Conservation (phyloP, 2,113 vertebrate species). For the Felis chaus region DNA sequence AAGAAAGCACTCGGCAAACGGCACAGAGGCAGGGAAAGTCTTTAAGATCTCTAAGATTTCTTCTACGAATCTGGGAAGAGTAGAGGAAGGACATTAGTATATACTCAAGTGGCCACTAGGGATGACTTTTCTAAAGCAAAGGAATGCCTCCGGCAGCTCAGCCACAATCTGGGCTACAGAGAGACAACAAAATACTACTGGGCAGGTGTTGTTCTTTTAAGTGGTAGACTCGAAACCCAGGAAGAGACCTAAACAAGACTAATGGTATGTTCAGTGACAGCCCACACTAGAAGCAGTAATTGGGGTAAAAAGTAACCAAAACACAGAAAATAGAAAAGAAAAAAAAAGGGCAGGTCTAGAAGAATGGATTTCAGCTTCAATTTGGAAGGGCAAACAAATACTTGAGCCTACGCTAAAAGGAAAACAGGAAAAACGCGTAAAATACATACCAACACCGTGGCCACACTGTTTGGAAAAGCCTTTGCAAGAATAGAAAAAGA, state of each 20-base stretch:
- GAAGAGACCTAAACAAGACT: neutral
- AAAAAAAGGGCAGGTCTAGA: neutral
- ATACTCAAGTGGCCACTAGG: neutral
- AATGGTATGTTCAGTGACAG: neutral
- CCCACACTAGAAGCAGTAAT: neutral
- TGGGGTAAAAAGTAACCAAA: conserved; percentile 10
- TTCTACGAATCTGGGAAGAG: neutral
- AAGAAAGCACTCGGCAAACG: neutral
- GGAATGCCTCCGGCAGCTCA: neutral
- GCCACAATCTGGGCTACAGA: neutral
- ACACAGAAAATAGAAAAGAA: conserved; percentile 35
- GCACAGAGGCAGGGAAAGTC: neutral
- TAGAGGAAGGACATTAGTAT: neutral
- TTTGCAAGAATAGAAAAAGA: conserved; percentile 92
- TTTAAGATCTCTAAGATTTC: neutral
- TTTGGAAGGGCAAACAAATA: neutral
- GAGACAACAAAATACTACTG: neutral
- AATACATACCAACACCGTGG: conserved; percentile 93
- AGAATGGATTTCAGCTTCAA: neutral
- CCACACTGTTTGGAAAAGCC: conserved; percentile 94
- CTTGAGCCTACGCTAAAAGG: neutral
- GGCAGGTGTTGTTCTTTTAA: neutral
- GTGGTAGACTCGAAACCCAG: neutral
- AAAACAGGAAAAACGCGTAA: neutral
- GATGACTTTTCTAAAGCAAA: neutral